These are phyloP conservation scores for Nesidiocoris tenuis DNA, from an alignment of 2,888 invertebrate species.

Conservation along the genomic window DNA sequence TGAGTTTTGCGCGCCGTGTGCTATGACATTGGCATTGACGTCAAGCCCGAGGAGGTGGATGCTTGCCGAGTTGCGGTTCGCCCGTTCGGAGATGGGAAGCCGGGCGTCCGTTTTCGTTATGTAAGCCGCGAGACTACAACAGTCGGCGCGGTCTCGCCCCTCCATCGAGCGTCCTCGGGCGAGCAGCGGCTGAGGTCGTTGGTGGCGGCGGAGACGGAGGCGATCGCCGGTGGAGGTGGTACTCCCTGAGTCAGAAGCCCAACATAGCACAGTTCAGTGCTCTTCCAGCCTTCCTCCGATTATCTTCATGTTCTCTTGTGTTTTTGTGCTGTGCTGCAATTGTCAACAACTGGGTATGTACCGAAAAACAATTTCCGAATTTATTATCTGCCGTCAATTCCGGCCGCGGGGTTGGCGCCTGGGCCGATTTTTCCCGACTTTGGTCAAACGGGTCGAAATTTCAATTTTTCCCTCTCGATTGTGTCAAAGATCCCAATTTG, in stretches of 20 bases:
- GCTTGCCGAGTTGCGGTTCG: not conserved
- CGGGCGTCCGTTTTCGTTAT: slow-evolving; percentile 18
- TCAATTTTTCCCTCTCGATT: too few species aligned
- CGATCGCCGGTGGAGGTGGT: slow-evolving; percentile 25
- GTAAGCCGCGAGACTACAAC: slow-evolving; percentile 20
- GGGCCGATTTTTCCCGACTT: too few species aligned
- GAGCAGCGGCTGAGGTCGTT: not conserved
- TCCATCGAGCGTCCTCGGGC: not conserved
- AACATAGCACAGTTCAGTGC: slow-evolving; percentile 41
- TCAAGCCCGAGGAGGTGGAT: not conserved
- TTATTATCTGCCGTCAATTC: too few species aligned
- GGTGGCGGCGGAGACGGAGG: slow-evolving; percentile 5
- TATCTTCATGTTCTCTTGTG: slow-evolving; percentile 35
- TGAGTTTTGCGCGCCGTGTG: slow-evolving; percentile 13
- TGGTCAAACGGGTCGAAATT: too few species aligned
- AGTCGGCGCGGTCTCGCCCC: not conserved
- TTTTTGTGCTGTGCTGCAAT: slow-evolving; percentile 29
- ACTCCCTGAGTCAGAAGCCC: slow-evolving; percentile 36
- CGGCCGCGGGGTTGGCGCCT: too few species aligned
- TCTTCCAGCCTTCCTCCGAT: slow-evolving; percentile 37
- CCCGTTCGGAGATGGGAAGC: not conserved
- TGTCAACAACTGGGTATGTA: slow-evolving; percentile 26
- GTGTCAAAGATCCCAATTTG: too few species aligned
- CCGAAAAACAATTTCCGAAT: slow-evolving; percentile 1
- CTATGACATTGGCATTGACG: slow-evolving; percentile 36